Evolutionary conservation across 1,140 invertebrate genomes (phyloP), one percentile per base, ranked within the genome.

Genomic region (Paralvinella palmiformis): DNA sequence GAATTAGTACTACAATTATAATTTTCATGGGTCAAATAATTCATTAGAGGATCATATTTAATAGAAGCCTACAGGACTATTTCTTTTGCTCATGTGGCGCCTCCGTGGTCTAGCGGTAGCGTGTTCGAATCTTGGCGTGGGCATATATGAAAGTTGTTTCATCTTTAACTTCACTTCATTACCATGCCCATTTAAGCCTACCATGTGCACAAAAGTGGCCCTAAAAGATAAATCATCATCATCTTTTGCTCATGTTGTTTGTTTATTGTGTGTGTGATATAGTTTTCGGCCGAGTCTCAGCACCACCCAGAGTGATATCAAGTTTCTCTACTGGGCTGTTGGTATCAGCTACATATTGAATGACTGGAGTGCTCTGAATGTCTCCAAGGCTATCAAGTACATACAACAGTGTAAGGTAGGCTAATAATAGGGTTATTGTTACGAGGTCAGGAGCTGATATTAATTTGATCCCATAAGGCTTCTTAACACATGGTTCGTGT

Each of bases 301-400:
- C 3, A 92, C 91, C 3, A 89, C 88, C 75, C 94, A 98, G 80
- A 90, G 87, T 74, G 95, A 98, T 75, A 95, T 98, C 91, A 84
- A 96, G 32, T 98, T 98, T 83, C 88, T 98, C 0, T 99, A 94
- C 80, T 98, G 95, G 83, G 95, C 95, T 0, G 88, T 90, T 17
- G 89, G 88, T 65, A 89, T 98, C 68, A 94, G 91, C 73, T 89
- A 91, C 71, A 94, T 98, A 71, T 82, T 98, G 1, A 85, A 96
- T 75, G 93, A 98, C 78, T 98, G 92, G 89, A 88, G 88, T 36
- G 87, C 86, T 1, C 89, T 98, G 56, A 84, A 98, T 79, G 85
- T 88, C 52, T 83, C 87, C 20, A 86, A 83, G 72, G 87, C 89
- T 52, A 85, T 88, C 0, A 77, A 88, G 56, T 97, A 90, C 73